Evolutionary conservation across 2,797 vertebrate species (phyloP).

Genomic region (Synaphobranchus kaupii): DNA sequence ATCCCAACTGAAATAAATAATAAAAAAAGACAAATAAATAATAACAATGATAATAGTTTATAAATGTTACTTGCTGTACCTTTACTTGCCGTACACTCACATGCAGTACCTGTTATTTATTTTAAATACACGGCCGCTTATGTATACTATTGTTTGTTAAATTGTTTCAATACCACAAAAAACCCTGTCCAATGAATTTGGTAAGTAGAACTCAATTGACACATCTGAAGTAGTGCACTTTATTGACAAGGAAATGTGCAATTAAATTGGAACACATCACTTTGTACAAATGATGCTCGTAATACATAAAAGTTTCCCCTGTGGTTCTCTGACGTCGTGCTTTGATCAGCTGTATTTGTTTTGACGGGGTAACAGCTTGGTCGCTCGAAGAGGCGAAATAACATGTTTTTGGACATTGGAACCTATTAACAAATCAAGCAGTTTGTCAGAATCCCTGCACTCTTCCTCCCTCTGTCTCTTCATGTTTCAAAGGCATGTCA

Average conservation of each 20-base stretch:
- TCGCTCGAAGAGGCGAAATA: slow-evolving; percentile 55
- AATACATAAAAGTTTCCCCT: slow-evolving; percentile 43
- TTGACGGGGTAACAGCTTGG: slow-evolving; percentile 20
- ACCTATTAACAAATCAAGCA: slow-evolving; percentile 57
- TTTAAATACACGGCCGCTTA: slow-evolving; percentile 21
- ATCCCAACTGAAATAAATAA: neutral
- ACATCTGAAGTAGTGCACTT: slow-evolving; percentile 40
- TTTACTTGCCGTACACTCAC: neutral
- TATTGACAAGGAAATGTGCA: slow-evolving; percentile 42
- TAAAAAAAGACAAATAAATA: neutral
- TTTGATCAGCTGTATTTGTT: slow-evolving; percentile 32
- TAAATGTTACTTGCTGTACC: neutral
- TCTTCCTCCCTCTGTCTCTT: slow-evolving; percentile 30
- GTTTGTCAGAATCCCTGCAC: slow-evolving; percentile 49
- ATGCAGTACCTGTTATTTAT: slow-evolving; percentile 33
- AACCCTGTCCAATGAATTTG: slow-evolving; percentile 3
- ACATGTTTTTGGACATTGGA: slow-evolving; percentile 59
- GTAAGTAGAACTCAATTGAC: slow-evolving; percentile 27
- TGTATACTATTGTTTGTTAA: slow-evolving; percentile 23
- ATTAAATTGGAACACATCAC: slow-evolving; percentile 36
- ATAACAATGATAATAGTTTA: neutral
- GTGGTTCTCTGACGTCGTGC: slow-evolving; percentile 38
- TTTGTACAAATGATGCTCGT: slow-evolving; percentile 40
- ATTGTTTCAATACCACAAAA: neutral
- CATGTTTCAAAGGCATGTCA: slow-evolving; percentile 30